Conservation (phyloP, 2,113 vertebrate genomes). For the Nannobrachium achirus region DNA sequence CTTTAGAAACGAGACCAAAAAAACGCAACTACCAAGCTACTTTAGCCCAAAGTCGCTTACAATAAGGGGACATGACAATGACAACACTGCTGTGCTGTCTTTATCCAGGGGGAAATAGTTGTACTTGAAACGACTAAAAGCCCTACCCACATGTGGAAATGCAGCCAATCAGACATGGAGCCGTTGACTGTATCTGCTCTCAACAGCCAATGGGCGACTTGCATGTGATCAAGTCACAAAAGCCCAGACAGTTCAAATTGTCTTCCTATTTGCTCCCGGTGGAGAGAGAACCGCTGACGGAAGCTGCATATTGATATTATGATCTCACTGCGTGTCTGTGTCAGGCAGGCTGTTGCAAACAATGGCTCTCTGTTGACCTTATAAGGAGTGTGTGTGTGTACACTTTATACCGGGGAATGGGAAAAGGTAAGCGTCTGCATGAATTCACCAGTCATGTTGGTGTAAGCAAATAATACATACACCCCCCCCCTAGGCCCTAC, state of each 20-base stretch:
- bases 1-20: too few relatives aligned
- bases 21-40: too few relatives aligned
- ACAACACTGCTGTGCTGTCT: too few relatives aligned
- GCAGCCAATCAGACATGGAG: not conserved
- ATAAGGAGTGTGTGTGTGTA: slow-evolving; percentile 1
- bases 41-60: too few relatives aligned
- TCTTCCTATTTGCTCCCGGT: slow-evolving; percentile 6
- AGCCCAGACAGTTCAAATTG: slow-evolving; percentile 23
- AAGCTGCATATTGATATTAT: slow-evolving; percentile 39
- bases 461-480: slow-evolving; percentile 10
- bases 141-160: slow-evolving; percentile 24
- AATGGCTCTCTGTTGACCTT: slow-evolving; percentile 14
- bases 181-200: not conserved
- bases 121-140: not conserved
- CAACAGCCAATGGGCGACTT: slow-evolving; percentile 3
- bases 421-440: slow-evolving; percentile 7
- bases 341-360: not conserved
- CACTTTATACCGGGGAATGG: not conserved
- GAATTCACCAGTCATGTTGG: slow-evolving; percentile 15
- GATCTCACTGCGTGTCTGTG: slow-evolving; percentile 11
- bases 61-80: too few relatives aligned
- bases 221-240: slow-evolving; percentile 2
- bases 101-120: not conserved
- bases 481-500: slow-evolving; percentile 23
- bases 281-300: slow-evolving; percentile 34